Conservation (phyloP, 2,888 invertebrate genomes). For the Dasypolia templi region DNA sequence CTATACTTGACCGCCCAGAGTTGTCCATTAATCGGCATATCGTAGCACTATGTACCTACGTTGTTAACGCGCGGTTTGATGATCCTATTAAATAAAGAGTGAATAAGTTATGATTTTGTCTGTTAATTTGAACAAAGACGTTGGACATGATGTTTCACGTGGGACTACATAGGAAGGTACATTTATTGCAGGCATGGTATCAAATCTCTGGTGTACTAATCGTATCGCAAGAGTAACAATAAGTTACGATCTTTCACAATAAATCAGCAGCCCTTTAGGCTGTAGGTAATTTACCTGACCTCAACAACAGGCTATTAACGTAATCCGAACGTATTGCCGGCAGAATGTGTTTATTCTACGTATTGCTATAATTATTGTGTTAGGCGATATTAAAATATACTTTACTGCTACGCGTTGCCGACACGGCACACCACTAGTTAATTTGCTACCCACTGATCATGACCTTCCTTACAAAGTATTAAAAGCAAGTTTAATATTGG, state of each 20-base stretch:
- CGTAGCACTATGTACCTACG: constrained; percentile 8
- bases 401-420: background rate
- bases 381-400: constrained; percentile 17
- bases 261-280: background rate
- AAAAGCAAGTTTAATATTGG: constrained; percentile 16
- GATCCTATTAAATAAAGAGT: background rate
- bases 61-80: constrained; percentile 1
- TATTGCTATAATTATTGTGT: constrained; percentile 32
- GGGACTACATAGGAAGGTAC: background rate
- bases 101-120: background rate
- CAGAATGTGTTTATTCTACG: background rate
- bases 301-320: background rate
- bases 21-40: constrained; percentile 50
- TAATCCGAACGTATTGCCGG: background rate
- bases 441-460: constrained; percentile 11
- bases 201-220: background rate
- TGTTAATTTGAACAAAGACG: background rate
- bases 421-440: constrained; percentile 11
- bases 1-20: constrained; percentile 53
- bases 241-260: background rate
- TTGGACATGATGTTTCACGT: background rate
- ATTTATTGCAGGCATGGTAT: background rate
- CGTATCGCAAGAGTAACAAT: background rate
- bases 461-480: background rate
- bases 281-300: background rate